Base-by-base conservation (phyloP, 1,140 invertebrate species). In the Heliconius congener region DNA sequence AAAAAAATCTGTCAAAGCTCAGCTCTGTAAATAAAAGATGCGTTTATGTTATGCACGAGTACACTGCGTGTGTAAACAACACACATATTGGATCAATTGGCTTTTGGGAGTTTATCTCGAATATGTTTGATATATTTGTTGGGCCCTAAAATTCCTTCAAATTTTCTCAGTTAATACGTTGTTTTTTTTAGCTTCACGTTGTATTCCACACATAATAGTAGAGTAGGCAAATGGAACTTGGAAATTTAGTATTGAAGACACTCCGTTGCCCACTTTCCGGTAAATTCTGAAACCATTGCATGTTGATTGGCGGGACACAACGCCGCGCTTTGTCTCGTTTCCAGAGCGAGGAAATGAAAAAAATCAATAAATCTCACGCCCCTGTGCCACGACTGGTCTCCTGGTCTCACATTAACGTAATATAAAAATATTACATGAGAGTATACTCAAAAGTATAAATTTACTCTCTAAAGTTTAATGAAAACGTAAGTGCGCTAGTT, bases 401-500 rank as follows among this genome's bases (percentile, higher is more conserved):
- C 42, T 46, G 42, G 42, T 46, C 16, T 16, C 3, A 46, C 1
- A 46, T 5, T 46, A 46, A 16, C 0, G 42, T 46, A 60, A 60
- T 23, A 60, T 60, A 23, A 60, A 9, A 60, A 23, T 60, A 1
- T 27, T 18, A 30, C 60, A 13, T 30, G 9, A 30, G 8, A 30
- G 11, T 66, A 27, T 66, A 66, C 60, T 66, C 27, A 66, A 30
- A 27, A 66, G 3, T 30, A 66, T 66, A 66, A 30, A 66, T 66
- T 30, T 18, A 66, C 60, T 16, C 27, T 30, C 27, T 66, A 66
- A 66, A 66, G 9, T 66, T 66, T 66, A 66, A 30, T 66, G 60
- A 66, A 66, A 30, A 30, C 60, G 27, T 66, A 66, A 66, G 60
- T 66, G 60, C 60, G 3, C 60, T 66, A 66, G 60, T 66, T 66